A percentile compares a stretch with the other conserved stretches of the same genome.
These are phyloP conservation scores for Charanyca ferruginea DNA, from an alignment of 2,888 invertebrate genomes.

Conservation along the genomic window DNA sequence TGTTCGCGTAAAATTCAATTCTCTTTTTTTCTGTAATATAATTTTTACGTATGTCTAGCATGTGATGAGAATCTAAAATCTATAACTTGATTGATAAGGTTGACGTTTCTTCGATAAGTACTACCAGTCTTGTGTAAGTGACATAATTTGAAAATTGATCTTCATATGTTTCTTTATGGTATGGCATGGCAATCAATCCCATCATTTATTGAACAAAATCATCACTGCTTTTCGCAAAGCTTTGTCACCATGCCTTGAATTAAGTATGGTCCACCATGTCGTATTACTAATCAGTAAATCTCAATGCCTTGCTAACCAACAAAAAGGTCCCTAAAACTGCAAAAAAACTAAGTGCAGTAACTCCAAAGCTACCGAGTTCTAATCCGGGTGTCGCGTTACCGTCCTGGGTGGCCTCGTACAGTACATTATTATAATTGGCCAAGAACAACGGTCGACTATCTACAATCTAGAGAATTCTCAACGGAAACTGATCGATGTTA, in stretches of 20 bases:
- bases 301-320: background rate
- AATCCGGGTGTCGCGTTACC: constrained; percentile 85
- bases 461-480: constrained; percentile 76
- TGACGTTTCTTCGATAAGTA: background rate
- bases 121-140: background rate
- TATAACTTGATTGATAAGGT: background rate
- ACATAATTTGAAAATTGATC: too few relatives aligned
- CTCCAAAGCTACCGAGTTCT: constrained; percentile 70
- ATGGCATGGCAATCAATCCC: too few relatives aligned
- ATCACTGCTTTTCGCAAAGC: too few relatives aligned
- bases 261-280: background rate
- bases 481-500: constrained; percentile 73
- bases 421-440: constrained; percentile 77
- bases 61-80: too few relatives aligned
- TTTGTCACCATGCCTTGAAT: too few relatives aligned
- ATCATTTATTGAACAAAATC: too few relatives aligned
- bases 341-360: constrained; percentile 35
- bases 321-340: constrained; percentile 24
- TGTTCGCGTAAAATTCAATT: background rate
- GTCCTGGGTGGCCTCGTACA: constrained; percentile 83
- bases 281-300: background rate
- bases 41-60: background rate
- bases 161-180: too few relatives aligned
- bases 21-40: background rate
- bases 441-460: constrained; percentile 75